Evolutionary conservation across 37 sponge, comb jelly and placozoan genomes (phyloP), one percentile per base, ranked within the genome.

Genomic region (Chondrilla cf. caribensis): DNA sequence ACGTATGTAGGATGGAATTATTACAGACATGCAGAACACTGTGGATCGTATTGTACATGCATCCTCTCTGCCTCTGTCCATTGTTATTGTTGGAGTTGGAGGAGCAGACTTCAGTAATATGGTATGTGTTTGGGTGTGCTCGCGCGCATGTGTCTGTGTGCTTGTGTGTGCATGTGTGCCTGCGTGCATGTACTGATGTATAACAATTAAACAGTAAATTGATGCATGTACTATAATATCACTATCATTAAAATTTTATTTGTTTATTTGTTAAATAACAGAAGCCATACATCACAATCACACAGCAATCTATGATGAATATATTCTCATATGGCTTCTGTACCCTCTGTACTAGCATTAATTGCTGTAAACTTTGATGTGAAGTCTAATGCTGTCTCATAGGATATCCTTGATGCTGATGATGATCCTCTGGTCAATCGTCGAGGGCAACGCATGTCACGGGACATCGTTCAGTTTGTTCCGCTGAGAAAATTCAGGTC

Each of bases 381-480:
- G n/a, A n/a, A n/a, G n/a, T n/a, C n/a, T n/a, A n/a, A n/a, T n/a
- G n/a, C n/a, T n/a, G n/a, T n/a, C n/a, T n/a, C 24, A 57, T 21
- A 93, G 93, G 93, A 93, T 77, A 58, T 84, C 7, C 89, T 95
- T 59, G 95, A 95, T 84, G 95, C 95, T 38, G 95, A 95, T 87
- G 95, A 95, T 29, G 70, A 60, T 18, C 95, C 95, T 38, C 85
- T 95, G 44, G 55, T 51, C 32, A 73, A 84, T 68, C 86, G 82
- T 44, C 70, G 73, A 70, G 90, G 90, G 1, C 59, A 83, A 58
- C 65, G 24, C 60, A 95, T 95, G 96, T 28, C 29, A 3, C 58
- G 96, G 41, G 96, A 95, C 76, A 95, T 95, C 79, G 96, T 95
- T 7, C 96, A 95, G 93, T 95, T 95, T 87, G 93, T 95, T 0